These are phyloP conservation scores for Pedionomus torquatus DNA, from an alignment of 2,113 vertebrate genomes.

Conservation along the genomic window DNA sequence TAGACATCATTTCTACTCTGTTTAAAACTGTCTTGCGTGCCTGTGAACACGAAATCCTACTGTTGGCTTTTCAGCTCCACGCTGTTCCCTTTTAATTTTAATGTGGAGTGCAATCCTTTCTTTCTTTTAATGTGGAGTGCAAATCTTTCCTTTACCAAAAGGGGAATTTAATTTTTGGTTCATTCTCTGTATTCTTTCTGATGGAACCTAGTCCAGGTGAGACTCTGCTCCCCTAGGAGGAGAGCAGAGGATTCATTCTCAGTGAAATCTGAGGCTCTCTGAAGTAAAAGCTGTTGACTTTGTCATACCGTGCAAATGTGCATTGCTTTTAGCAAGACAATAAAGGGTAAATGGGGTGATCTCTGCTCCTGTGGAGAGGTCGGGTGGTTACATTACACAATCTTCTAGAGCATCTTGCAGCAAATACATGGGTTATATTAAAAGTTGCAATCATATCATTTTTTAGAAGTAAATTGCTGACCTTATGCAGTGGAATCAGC, in stretches of 20 bases:
- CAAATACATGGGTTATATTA: slow-evolving; percentile 85
- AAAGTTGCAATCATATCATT: slow-evolving; percentile 85
- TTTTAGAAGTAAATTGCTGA: slow-evolving; percentile 86
- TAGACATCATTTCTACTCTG: not conserved
- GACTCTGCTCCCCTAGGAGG: not conserved
- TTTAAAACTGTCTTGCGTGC: not conserved
- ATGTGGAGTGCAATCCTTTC: not conserved
- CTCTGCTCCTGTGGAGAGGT: slow-evolving; percentile 73
- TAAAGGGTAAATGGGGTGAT: slow-evolving; percentile 74
- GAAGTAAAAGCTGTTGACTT: slow-evolving; percentile 58
- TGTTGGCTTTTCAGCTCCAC: not conserved
- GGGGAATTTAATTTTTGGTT: not conserved
- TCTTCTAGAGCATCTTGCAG: slow-evolving; percentile 78
- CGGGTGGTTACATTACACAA: slow-evolving; percentile 77
- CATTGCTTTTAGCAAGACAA: slow-evolving; percentile 73
- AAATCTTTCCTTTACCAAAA: not conserved
- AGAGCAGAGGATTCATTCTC: slow-evolving; percentile 38
- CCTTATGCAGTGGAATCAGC: slow-evolving; percentile 85
- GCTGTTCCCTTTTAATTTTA: not conserved
- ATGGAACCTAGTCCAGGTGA: not conserved
- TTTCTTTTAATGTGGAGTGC: not conserved
- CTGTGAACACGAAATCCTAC: not conserved
- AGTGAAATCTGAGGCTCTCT: slow-evolving; percentile 32
- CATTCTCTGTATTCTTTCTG: not conserved
- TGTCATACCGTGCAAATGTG: slow-evolving; percentile 41